Base-by-base conservation (phyloP, 92 coral and sea anemone species). In the Zoanthus sansibaricus region DNA sequence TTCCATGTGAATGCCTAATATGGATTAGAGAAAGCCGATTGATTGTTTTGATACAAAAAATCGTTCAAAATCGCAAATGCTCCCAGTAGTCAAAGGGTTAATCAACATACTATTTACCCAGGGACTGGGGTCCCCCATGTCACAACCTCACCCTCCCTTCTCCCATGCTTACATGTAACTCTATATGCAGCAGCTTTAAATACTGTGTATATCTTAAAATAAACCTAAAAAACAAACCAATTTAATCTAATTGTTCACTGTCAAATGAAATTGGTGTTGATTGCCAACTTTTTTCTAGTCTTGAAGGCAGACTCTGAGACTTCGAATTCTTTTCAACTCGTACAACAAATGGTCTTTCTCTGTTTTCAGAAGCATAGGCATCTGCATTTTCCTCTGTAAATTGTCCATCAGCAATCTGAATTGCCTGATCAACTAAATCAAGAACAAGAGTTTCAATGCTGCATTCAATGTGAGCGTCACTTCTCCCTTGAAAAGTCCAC, bases 351-450 rank as follows among this genome's bases (percentile, higher is more conserved):
- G 98, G 98, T 3, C 67, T 52, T 31, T 86, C 69, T 49, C 89
- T 91, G 90, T 94, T 94, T 72, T 93, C 91, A 58, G 32, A 51
- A 33, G 82, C 86, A 79, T 78, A 86, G 32, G 76, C 49, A n/a
- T 68, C 56, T 75, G 83, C 79, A 20, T 87, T 72, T 15, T 64
- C 70, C 47, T 58, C 83, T 16, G 67, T 78, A 30, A 86, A 88
- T 42, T 77, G 64, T 5, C 98, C 98, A 79, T 90, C 92, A 48
- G 82, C 92, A 55, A 84, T 45, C 51, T 88, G 87, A 47, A 94
- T 77, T 2, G 92, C 98, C 33, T 78, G 79, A 56, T 94, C 98
- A 44, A 86, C 78, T 54, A 94, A 10, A 75, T 93, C 92, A 18
- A 80, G 92, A 45, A 94, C 82, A 33, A 94, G 58, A 1, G 90